Conservation (phyloP, 2,888 invertebrate species). For the Tenthredo notha region DNA sequence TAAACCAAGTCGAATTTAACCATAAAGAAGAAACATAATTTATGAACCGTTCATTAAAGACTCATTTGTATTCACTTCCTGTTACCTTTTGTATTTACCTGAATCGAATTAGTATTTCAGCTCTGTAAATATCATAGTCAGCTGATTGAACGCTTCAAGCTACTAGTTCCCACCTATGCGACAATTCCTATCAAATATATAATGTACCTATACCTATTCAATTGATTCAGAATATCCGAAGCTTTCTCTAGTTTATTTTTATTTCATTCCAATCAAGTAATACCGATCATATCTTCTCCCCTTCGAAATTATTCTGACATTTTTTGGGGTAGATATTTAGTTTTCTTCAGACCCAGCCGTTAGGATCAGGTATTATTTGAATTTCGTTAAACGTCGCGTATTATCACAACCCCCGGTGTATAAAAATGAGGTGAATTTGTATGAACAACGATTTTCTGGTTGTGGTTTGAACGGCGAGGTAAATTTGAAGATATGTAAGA, state of each 20-base stretch:
- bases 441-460: neutral
- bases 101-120: constrained; percentile 32
- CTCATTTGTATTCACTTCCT: constrained; percentile 19
- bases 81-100: constrained; percentile 12
- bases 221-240: neutral
- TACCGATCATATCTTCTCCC: neutral
- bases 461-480: neutral
- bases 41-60: neutral
- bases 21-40: neutral
- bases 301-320: neutral
- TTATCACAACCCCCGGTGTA: neutral
- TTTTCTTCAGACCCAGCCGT: neutral
- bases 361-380: neutral
- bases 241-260: neutral
- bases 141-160: constrained; percentile 29
- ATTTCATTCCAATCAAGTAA: neutral
- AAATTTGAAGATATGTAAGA: constrained; percentile 1
- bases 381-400: neutral
- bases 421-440: neutral
- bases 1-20: neutral
- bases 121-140: constrained; percentile 34
- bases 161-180: neutral
- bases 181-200: neutral
- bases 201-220: neutral
- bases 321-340: neutral